A percentile compares a stretch with the other conserved stretches of the same genome.
Conservation (phyloP, 2,113 vertebrate species). For the Petroica traversi region DNA sequence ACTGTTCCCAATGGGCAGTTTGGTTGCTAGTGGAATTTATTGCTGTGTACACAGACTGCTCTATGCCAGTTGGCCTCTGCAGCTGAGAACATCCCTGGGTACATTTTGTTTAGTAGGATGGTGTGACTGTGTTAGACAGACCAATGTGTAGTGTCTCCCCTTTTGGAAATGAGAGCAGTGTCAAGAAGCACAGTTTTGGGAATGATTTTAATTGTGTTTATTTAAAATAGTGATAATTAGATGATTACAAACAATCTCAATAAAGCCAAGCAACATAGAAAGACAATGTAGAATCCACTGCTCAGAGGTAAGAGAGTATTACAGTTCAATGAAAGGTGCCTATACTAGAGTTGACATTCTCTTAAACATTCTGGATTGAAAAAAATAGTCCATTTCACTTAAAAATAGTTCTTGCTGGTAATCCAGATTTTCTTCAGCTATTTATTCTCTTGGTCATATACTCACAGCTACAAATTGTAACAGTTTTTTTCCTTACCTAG, state of each 20-base stretch:
- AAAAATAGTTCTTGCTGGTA: not conserved
- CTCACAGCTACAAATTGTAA: not conserved
- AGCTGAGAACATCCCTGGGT: not conserved
- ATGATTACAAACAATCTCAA: not conserved
- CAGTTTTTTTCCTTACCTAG: not conserved
- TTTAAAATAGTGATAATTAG: not conserved
- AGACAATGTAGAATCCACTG: not conserved
- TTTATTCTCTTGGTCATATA: not conserved
- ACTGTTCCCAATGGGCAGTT: not conserved
- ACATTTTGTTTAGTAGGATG: not conserved
- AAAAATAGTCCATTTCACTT: not conserved
- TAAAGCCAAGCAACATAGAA: not conserved
- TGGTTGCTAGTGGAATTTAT: not conserved
- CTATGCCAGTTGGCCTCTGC: not conserved
- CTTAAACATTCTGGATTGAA: not conserved
- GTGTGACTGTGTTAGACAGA: not conserved
- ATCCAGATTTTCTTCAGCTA: not conserved
- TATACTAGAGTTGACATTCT: not conserved
- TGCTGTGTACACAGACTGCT: not conserved
- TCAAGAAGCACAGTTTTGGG: not conserved
- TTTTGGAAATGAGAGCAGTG: not conserved
- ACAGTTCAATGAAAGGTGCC: not conserved
- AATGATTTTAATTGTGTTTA: not conserved
- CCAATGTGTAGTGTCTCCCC: not conserved
- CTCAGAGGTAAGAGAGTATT: not conserved